A percentile compares a stretch with the other conserved stretches of the same genome.
These are phyloP conservation scores for Zeuzera pyrina DNA, from an alignment of 2,888 invertebrate genomes.

Conservation along the genomic window DNA sequence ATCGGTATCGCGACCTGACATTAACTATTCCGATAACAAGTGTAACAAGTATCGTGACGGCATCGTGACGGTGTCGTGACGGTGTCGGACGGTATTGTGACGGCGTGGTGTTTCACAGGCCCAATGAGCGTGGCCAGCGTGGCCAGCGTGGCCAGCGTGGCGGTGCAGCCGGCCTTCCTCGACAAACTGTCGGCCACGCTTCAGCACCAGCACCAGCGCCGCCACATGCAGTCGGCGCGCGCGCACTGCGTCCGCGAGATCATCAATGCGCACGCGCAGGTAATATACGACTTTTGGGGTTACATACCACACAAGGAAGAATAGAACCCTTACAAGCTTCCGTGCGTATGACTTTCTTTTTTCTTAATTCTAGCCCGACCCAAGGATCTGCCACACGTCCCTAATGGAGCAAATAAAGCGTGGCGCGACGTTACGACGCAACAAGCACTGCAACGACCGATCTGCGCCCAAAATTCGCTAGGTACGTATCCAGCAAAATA, in stretches of 20 bases:
- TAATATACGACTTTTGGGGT: too few species aligned
- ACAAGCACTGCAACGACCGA: conserved; percentile 84
- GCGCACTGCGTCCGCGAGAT: conserved; percentile 80
- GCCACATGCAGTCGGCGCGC: conserved; percentile 62
- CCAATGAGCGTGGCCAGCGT: too few species aligned
- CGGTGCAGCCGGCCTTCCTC: conserved; percentile 73
- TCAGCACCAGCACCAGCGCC: conserved; percentile 64
- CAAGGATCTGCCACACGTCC: conserved; percentile 86
- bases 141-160: too few species aligned
- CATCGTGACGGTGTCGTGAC: too few species aligned
- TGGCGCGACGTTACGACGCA: conserved; percentile 86
- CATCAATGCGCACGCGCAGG: conserved; percentile 79
- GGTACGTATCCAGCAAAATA: conserved; percentile 17
- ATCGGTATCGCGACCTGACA: too few species aligned
- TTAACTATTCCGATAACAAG: too few species aligned
- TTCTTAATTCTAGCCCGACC: conserved; percentile 75
- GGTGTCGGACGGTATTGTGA: too few species aligned
- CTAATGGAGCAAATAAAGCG: conserved; percentile 95
- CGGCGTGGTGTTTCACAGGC: too few species aligned
- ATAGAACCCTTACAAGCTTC: not conserved
- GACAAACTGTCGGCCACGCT: conserved; percentile 88
- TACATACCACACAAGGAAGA: not conserved
- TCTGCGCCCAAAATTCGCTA: conserved; percentile 91
- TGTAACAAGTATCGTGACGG: too few species aligned
- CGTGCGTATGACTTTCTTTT: conserved; percentile 18